Base-by-base conservation (phyloP, 2,113 vertebrate species). In the Gracilinanus agilis region DNA sequence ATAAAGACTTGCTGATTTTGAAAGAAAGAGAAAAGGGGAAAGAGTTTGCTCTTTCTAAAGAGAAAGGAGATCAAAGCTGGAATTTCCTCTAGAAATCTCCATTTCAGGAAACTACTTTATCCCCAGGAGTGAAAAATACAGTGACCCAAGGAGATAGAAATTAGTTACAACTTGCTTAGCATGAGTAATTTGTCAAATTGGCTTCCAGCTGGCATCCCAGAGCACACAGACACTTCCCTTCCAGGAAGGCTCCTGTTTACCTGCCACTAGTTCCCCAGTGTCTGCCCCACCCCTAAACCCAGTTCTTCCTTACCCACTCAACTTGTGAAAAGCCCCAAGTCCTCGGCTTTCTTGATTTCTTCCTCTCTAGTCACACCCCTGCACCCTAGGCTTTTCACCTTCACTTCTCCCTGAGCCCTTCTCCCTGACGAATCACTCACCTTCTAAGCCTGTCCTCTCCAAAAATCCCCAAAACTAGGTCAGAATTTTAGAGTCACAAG, bases 91-190 rank as follows among this genome's bases (percentile, higher is more conserved):
- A 44, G 54, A 88, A 44, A 3, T 40, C 61, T 40, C 0, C 0
- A 11, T n/a, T n/a, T 40, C 54, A 54, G 44, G 89, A 44, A 54
- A 53, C 89, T 24, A 90, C 23, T 44, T 53, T 21, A 0, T 53
- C 67, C 24, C 27, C 90, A 67, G 90, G 96, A 93, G 95, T 53
- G 40, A 40, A 58, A 53, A 90, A 90, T 49, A 25, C 89, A 29
- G 9, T 90, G 89, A 89, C 89, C 89, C 89, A 90, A 90, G 89
- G 89, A 90, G 89, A 24, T 29, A 90, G 40, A 90, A 90, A 53
- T 90, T 9, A 27, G 89, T 90, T 90, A 49, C 89, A 90, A 90
- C 44, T 90, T 90, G 89, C 89, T 53, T 53, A 27, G 49, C 89
- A 90, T 53, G 49, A 90, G 89, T 90, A 90, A 53, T 90, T 53